Conservation (phyloP, 37 sponge, comb jelly and placozoan species). For the Sycon ciliatum region DNA sequence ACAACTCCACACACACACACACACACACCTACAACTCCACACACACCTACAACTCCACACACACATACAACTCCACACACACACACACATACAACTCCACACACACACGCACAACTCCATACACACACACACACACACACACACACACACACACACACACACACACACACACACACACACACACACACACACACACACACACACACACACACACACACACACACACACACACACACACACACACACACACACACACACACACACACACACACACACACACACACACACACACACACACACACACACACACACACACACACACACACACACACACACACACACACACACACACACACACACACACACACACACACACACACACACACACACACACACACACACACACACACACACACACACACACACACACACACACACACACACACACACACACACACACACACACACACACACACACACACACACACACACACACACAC, state of each 20-base stretch:
- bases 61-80: no score
- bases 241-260: neutral
- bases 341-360: conserved; percentile 30
- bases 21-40: no score
- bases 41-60: no score
- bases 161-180: conserved; percentile 29
- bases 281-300: conserved; percentile 13
- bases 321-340: conserved; percentile 29
- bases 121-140: conserved; percentile 14
- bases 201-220: conserved; percentile 32
- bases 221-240: conserved; percentile 13
- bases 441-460: conserved; percentile 37
- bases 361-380: conserved; percentile 26
- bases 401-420: neutral
- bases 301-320: conserved; percentile 22
- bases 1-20: no score
- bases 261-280: conserved; percentile 23
- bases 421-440: conserved; percentile 24
- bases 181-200: conserved; percentile 26
- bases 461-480: conserved; percentile 41
- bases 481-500: conserved; percentile 38
- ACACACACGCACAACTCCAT: neutral
- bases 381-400: conserved; percentile 31
- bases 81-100: conserved; percentile 13
- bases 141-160: conserved; percentile 31